Conservation (phyloP, 2,797 vertebrate species). For the Salmo trutta region DNA sequence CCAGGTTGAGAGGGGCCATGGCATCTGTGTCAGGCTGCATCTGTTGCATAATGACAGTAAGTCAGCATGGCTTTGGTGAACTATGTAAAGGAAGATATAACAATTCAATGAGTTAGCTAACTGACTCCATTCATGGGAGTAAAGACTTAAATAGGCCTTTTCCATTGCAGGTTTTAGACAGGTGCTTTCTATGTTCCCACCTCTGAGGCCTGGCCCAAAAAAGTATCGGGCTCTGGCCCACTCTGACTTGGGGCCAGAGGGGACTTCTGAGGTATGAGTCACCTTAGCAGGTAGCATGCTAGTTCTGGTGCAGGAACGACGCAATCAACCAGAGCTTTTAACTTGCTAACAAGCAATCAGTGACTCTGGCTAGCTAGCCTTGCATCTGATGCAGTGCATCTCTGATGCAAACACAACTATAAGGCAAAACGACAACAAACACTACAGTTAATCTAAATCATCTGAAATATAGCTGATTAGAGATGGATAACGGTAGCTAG, state of each 20-base stretch:
- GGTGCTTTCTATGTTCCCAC: no score
- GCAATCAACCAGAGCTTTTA: not conserved
- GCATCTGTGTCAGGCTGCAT: conserved; percentile 60
- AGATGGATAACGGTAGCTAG: not conserved
- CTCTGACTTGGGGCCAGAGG: no score
- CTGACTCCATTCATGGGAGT: no score
- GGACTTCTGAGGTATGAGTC: no score
- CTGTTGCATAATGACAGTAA: conserved; percentile 43
- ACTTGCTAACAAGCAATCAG: no score
- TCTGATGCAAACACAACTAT: not conserved
- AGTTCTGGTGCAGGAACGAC: not conserved
- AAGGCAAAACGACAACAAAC: not conserved
- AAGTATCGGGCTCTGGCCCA: no score
- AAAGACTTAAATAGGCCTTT: no score
- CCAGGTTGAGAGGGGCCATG: conserved; percentile 72
- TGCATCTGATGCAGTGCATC: not conserved
- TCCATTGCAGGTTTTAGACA: no score
- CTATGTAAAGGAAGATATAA: not conserved
- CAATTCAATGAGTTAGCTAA: not conserved
- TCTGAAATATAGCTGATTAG: not conserved
- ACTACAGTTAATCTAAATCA: not conserved
- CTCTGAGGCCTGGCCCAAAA: no score
- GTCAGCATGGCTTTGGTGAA: no score
- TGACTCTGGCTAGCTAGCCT: not conserved
- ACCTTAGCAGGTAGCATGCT: no score